Evolutionary conservation across 1,140 invertebrate species (phyloP), one percentile per base, ranked within the genome.

Genomic region (Elysia chlorotica): DNA sequence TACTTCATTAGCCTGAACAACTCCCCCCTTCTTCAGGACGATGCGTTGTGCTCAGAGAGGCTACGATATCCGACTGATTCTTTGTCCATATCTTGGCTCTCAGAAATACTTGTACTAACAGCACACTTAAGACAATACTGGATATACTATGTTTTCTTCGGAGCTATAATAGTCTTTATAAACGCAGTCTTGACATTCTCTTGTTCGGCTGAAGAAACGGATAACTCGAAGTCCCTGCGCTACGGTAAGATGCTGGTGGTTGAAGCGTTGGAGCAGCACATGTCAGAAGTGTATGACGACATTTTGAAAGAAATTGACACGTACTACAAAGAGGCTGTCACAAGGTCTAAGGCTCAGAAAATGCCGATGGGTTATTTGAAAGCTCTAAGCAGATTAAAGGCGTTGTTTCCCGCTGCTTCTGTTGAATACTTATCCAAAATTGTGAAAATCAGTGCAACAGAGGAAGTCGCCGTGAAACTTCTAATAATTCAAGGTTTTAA

Each of bases 161-260:
- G 30, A 54, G 23, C 56, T 21, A 33, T 5, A n/a, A 23, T 48
- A 37, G 3, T 67, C 1, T 53, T 67, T 28, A 67, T 28, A 1
- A 19, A 54, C 17, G 28, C 23, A 17, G 28, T 67, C 28, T 2
- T 67, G 23, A 17, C 41, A 14, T 3, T 67, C 36, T 41, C 65
- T 1, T 67, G 56, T 23, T 4, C 19, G 6, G 19, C 36, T 17
- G 30, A 53, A 10, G 65, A 67, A 3, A 21, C 2, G 4, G 41
- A 2, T 23, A 17, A 69, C 23, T 30, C 59, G 28, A 69, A 37
- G 38, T 30, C 67, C 28, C 54, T 69, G 6, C 33, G 67, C 14
- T 59, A 69, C 38, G 53, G 67, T 4, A 69, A 69, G 38, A 69
- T 69, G 67, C 5, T 59, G 54, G 53, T 56, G 25, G 36, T 69